These are phyloP conservation scores for Borostomias antarcticus DNA, from an alignment of 2,797 vertebrate genomes.

Conservation along the genomic window DNA sequence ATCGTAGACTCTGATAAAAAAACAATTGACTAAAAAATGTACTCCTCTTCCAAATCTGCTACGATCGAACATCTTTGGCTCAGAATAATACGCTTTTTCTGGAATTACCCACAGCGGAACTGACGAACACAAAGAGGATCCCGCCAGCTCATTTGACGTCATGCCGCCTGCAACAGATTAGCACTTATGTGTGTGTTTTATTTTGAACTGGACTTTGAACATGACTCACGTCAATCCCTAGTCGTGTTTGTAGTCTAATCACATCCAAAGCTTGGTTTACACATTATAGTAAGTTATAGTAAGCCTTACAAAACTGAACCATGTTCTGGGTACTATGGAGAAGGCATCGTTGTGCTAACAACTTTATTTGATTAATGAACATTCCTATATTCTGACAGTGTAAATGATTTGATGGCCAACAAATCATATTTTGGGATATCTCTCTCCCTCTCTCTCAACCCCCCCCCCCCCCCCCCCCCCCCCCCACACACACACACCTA, in stretches of 20 bases:
- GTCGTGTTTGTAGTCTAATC: background rate
- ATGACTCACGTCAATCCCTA: background rate
- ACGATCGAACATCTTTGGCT: too few species aligned
- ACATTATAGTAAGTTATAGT: background rate
- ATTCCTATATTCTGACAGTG: background rate
- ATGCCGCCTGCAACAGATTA: conserved; percentile 5
- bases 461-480: background rate
- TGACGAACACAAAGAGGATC: background rate
- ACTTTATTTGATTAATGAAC: background rate
- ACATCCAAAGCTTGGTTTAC: background rate
- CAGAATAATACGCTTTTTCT: too few species aligned
- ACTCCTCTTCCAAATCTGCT: conserved; percentile 3
- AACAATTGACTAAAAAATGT: background rate
- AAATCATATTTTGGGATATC: background rate
- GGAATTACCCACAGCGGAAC: background rate
- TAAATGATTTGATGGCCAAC: background rate
- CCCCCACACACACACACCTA: background rate
- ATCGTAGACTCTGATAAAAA: background rate
- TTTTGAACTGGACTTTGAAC: conserved; percentile 10
- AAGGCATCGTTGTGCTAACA: background rate
- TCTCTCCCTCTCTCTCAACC: too few species aligned
- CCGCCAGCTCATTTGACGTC: background rate
- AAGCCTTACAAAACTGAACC: background rate
- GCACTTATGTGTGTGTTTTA: background rate
- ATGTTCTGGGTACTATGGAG: background rate